Conservation (phyloP, 2,797 vertebrate species). For the Orestias chungarensis region DNA sequence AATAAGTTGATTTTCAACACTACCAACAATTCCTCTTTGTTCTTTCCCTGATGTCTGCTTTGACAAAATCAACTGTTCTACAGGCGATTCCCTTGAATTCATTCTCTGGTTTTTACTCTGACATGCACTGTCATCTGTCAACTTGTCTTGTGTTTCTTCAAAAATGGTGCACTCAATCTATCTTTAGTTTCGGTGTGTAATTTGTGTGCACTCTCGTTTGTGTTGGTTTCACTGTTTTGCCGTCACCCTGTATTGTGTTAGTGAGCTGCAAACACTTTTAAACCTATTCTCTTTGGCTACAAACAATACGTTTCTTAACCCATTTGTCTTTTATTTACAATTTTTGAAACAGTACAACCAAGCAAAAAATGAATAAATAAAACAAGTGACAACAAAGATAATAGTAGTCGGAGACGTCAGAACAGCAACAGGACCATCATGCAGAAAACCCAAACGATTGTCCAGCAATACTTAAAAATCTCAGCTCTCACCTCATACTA, state of each 20-base stretch:
- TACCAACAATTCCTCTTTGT: not conserved
- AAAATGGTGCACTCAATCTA: not conserved
- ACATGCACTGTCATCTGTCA: not conserved
- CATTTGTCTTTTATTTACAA: constrained; percentile 71
- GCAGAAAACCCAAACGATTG: constrained; percentile 77
- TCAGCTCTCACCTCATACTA: constrained; percentile 58
- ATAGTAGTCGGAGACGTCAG: constrained; percentile 20
- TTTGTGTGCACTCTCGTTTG: not conserved
- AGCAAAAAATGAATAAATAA: constrained; percentile 70
- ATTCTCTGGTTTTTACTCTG: not conserved
- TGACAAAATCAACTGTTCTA: not conserved
- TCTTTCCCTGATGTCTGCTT: not conserved
- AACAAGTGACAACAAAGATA: constrained; percentile 49
- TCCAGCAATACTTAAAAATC: constrained; percentile 76
- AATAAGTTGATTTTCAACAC: not conserved
- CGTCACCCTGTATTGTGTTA: constrained; percentile 30
- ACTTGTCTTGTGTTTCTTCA: not conserved
- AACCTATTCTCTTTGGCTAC: not conserved
- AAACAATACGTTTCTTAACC: not conserved
- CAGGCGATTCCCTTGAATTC: not conserved
- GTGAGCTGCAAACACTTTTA: constrained; percentile 35
- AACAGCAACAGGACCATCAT: constrained; percentile 68
- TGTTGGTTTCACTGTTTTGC: constrained; percentile 11
- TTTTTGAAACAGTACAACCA: constrained; percentile 68
- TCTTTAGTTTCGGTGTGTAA: not conserved